phyloP scores from a whole-genome alignment of 2,113 vertebrate species.

The Apus apus region DNA sequence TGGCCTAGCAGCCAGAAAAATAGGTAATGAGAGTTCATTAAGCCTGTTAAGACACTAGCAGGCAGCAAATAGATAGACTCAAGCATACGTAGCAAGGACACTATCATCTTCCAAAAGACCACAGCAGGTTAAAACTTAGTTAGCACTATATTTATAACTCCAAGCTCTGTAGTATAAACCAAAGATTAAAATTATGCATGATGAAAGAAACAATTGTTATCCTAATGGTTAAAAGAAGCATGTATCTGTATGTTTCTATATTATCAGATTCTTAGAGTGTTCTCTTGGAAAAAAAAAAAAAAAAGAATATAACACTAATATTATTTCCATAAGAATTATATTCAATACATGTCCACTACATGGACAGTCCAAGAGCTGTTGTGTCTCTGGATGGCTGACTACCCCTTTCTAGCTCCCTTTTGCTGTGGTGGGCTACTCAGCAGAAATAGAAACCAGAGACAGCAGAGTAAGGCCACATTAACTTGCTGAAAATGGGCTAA shows the following conservation, averaged over 20 bases:
- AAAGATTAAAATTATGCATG: not conserved
- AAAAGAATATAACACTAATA: not conserved
- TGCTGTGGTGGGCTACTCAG: not conserved
- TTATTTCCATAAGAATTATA: not conserved
- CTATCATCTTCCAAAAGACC: not conserved
- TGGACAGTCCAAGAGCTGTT: not conserved
- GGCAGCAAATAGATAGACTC: not conserved
- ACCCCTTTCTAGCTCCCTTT: not conserved
- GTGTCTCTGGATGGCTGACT: not conserved
- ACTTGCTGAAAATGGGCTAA: not conserved
- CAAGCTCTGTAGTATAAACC: not conserved
- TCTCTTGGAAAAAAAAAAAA: not conserved
- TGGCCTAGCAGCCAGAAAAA: not conserved
- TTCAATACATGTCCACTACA: not conserved
- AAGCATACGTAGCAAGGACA: not conserved
- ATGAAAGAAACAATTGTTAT: not conserved
- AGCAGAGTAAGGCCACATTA: not conserved
- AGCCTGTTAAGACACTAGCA: not conserved
- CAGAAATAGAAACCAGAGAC: not conserved
- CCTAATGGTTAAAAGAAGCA: not conserved
- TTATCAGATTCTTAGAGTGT: not conserved
- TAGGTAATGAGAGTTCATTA: not conserved
- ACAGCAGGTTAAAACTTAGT: not conserved
- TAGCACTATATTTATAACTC: not conserved
- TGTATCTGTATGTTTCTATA: not conserved